A percentile compares a stretch with the other conserved stretches of the same genome.
Evolutionary conservation across 2,888 invertebrate species (phyloP).

Genomic region (Drosophila paramelanica): DNA sequence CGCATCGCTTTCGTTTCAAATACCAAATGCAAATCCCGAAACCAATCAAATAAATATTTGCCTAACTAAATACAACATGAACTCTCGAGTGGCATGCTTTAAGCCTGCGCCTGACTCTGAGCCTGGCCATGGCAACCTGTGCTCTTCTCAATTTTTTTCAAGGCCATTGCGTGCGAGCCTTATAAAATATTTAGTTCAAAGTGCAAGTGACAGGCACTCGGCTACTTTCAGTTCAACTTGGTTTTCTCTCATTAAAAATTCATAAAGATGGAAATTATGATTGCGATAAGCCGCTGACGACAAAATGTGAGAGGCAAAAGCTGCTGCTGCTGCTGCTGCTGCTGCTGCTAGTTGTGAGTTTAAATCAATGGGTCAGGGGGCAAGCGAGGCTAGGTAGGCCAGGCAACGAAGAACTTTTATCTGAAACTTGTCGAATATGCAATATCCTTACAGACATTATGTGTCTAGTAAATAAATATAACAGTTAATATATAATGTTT

Average conservation of each 20-base stretch:
- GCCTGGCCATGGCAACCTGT: conserved; percentile 36
- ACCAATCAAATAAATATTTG: conserved; percentile 81
- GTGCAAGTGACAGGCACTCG: conserved; percentile 68
- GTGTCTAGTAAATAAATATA: no score
- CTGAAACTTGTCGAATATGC: neutral
- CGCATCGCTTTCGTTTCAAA: conserved; percentile 54
- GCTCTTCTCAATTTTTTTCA: conserved; percentile 32
- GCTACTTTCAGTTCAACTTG: conserved; percentile 41
- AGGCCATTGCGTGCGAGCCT: conserved; percentile 59
- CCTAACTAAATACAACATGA: conserved; percentile 76
- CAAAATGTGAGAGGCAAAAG: conserved; percentile 71
- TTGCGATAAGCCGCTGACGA: conserved; percentile 75
- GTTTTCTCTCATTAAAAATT: conserved; percentile 79
- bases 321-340: conserved; percentile 15
- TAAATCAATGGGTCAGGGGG: conserved; percentile 8
- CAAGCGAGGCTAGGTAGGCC: neutral
- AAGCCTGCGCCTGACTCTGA: conserved; percentile 16
- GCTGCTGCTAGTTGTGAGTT: conserved; percentile 25
- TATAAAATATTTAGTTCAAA: conserved; percentile 74
- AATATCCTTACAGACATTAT: conserved; percentile 20
- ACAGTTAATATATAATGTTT: no score
- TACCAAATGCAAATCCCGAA: conserved; percentile 64
- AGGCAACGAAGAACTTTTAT: neutral
- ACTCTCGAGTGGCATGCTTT: conserved; percentile 22
- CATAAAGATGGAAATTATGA: conserved; percentile 81